Conservation (phyloP, 1,140 invertebrate genomes). For the Aphidius ervi region DNA sequence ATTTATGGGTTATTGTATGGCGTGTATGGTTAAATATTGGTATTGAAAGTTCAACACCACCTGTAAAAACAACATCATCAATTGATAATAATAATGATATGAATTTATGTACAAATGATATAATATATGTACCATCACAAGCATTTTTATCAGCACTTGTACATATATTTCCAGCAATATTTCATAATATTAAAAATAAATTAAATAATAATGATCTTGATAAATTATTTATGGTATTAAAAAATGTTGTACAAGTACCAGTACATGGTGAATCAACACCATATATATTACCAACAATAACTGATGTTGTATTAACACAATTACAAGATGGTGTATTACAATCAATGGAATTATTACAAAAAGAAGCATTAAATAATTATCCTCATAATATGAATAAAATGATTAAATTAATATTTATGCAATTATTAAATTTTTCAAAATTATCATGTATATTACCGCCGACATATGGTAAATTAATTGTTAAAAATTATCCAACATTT, state of each 20-base stretch:
- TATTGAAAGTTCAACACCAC: slow-evolving; percentile 67
- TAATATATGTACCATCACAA: slow-evolving; percentile 79
- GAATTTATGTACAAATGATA: slow-evolving; percentile 38
- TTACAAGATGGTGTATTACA: slow-evolving; percentile 79
- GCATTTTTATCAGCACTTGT: slow-evolving; percentile 89
- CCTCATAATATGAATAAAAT: slow-evolving; percentile 64
- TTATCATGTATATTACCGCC: slow-evolving; percentile 69
- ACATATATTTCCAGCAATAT: slow-evolving; percentile 90
- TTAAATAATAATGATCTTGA: slow-evolving; percentile 75
- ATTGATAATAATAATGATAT: slow-evolving; percentile 22
- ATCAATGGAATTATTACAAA: slow-evolving; percentile 75
- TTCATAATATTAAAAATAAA: slow-evolving; percentile 80
- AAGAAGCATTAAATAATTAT: slow-evolving; percentile 67
- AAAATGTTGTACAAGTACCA: slow-evolving; percentile 74
- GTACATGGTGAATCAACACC: slow-evolving; percentile 78
- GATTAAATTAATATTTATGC: slow-evolving; percentile 75
- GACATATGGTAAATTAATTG: slow-evolving; percentile 61
- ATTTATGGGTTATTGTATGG: slow-evolving; percentile 77
- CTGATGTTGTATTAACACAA: slow-evolving; percentile 73
- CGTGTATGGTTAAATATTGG: slow-evolving; percentile 84
- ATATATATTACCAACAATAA: slow-evolving; percentile 70
- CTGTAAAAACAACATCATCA: slow-evolving; percentile 25
- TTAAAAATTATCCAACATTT: neutral
- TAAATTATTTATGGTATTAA: slow-evolving; percentile 74
- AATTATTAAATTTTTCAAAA: slow-evolving; percentile 71